Base-by-base conservation (phyloP, 1,140 invertebrate genomes). In the Atta cephalotes region DNA sequence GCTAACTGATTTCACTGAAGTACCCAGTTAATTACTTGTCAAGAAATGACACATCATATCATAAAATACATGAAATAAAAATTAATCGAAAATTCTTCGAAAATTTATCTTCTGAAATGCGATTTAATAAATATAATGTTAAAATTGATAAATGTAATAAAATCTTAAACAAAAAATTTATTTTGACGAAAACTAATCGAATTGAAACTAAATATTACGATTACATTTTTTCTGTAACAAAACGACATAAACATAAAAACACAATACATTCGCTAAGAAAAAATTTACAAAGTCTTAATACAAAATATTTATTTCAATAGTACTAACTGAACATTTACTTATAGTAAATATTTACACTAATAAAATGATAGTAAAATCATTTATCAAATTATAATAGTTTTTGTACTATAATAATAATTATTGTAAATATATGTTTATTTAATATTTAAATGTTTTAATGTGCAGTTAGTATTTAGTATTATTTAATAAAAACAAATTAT, bases 1-100 rank as follows among this genome's bases (percentile, higher is more conserved):
- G 80, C 70, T 82, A 85, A 90, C 80, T 85, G 58, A 85, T 87
- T 80, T 51, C 53, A 51, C 51, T 31, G 9, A n/a, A n/a, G 16
- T 5, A 18, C 14, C 45, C 9, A 45, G 25, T 71, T 86, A 81
- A 89, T 84, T 66, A 65, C 35, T 35, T 39, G 45, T 45, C 31
- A n/a, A 39, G 10, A n/a, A 56, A 21, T 18, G 31, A 78, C 72
- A 65, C 63, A 12, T 25, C 25, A 68, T 25, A 53, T 31, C 62
- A 68, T 45, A 65, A 68, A 31, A 63, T 31, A 28, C 39, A 35
- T 70, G 10, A 14, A 31, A 58, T 9, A 25, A 21, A 76, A 76
- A 58, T 58, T 21, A 72, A 31, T 60, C 6, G 10, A 1, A 1
- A 63, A 63, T 74, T 51, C 4, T 49, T 49, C 49, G 49, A 49